phyloP scores from a whole-genome alignment of 2,113 vertebrate genomes.

The Gorsachius goisagi region DNA sequence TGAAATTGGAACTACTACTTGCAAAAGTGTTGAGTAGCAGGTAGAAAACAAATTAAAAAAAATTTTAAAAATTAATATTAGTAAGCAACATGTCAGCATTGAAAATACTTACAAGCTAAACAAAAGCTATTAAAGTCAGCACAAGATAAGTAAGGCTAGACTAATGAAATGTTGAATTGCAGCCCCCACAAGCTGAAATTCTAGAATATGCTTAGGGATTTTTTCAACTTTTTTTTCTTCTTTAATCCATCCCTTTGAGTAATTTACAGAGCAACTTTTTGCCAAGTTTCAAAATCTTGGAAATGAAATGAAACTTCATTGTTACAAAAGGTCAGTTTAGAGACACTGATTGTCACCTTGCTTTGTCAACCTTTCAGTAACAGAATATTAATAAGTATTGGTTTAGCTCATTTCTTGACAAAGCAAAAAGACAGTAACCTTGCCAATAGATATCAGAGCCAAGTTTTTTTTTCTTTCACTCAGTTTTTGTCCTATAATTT shows the following conservation, averaged over 20 bases:
- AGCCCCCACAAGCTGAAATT: background rate
- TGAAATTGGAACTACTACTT: background rate
- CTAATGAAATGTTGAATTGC: background rate
- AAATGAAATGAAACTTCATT: background rate
- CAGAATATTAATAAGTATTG: slow-evolving; percentile 28
- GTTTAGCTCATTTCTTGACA: background rate
- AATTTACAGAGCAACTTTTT: background rate
- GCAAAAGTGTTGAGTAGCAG: background rate
- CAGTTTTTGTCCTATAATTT: background rate
- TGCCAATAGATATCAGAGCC: background rate
- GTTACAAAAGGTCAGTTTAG: background rate
- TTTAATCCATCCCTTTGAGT: background rate
- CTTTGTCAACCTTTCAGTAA: background rate
- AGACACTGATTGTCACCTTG: background rate
- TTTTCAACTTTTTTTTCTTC: background rate
- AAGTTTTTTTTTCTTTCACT: background rate
- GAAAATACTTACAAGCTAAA: background rate
- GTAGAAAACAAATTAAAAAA: background rate
- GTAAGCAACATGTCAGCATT: background rate
- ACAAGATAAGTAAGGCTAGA: background rate
- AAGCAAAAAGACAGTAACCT: background rate
- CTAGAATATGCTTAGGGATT: background rate
- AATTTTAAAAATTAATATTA: background rate
- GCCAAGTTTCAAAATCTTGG: background rate
- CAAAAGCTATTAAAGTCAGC: background rate